Percentiles rank a stretch among this genome's conserved stretches.
These are phyloP conservation scores for Diarsia mendica DNA, from an alignment of 2,888 invertebrate species.

Conservation along the genomic window DNA sequence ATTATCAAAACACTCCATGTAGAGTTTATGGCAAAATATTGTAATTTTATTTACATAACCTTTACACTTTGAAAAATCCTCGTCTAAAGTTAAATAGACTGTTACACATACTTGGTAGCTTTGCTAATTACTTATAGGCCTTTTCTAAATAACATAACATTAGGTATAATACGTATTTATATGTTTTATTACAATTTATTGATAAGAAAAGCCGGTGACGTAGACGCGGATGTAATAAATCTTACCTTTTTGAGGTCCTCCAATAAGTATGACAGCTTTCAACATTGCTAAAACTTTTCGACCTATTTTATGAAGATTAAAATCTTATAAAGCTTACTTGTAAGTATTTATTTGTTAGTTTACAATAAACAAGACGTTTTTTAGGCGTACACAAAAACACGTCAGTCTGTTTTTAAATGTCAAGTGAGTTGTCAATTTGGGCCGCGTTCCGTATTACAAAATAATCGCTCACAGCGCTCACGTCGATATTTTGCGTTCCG, in stretches of 20 bases:
- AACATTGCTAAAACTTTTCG: slow-evolving; percentile 86
- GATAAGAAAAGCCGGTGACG: slow-evolving; percentile 76
- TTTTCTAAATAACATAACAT: not conserved
- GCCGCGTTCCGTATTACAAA: too few species aligned
- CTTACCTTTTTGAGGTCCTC: slow-evolving; percentile 98
- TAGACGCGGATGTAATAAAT: slow-evolving; percentile 42
- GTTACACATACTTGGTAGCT: not conserved
- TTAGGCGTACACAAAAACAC: slow-evolving; percentile 60
- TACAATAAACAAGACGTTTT: slow-evolving; percentile 29
- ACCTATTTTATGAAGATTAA: not conserved
- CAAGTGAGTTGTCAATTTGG: slow-evolving; percentile 21
- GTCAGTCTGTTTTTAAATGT: slow-evolving; percentile 54
- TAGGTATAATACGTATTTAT: not conserved
- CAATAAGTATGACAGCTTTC: slow-evolving; percentile 97
- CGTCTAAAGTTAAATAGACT: not conserved
- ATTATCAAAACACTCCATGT: not conserved
- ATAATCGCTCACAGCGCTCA: too few species aligned
- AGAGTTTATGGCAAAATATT: not conserved
- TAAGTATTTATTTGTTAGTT: slow-evolving; percentile 22
- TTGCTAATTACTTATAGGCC: not conserved
- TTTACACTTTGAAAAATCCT: slow-evolving; percentile 10
- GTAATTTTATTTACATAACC: slow-evolving; percentile 50
- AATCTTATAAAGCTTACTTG: not conserved
- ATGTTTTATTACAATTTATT: slow-evolving; percentile 16
- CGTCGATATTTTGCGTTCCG: too few species aligned